Conservation (phyloP, 2,888 invertebrate species). For the Chrysina gloriosa region DNA sequence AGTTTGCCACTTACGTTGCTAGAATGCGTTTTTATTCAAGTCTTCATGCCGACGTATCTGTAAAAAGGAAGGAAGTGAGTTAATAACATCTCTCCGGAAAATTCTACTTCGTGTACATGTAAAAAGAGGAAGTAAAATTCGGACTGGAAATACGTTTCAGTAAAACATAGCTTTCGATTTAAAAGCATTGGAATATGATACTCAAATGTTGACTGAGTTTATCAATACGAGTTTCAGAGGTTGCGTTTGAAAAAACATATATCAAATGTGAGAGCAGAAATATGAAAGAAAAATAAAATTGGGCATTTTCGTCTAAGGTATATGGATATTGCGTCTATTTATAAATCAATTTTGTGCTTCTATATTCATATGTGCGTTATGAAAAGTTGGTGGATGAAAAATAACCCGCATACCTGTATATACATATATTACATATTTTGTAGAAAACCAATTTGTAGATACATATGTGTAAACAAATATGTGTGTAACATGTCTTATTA, state of each 20-base stretch:
- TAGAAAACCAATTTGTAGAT: too few relatives aligned
- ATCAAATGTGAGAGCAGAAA: conserved; percentile 14
- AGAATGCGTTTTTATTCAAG: conserved; percentile 25
- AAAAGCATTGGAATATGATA: conserved; percentile 37
- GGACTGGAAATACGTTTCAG: conserved; percentile 11
- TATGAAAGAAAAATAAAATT: conserved; percentile 20
- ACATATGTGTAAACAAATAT: too few relatives aligned
- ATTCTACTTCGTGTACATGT: conserved; percentile 7
- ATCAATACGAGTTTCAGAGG: conserved; percentile 27
- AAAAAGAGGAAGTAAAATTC: conserved; percentile 25
- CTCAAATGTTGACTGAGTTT: conserved; percentile 35
- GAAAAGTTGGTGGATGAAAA: too few relatives aligned
- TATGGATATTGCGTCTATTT: conserved; percentile 1
- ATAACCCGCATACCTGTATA: too few relatives aligned
- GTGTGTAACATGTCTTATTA: too few relatives aligned
- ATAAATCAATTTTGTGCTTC: conserved; percentile 11
- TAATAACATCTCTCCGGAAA: conserved; percentile 28
- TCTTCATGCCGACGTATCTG: conserved; percentile 30
- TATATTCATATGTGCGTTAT: neutral
- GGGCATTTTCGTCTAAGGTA: conserved; percentile 4
- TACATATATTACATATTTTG: too few relatives aligned
- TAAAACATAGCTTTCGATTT: conserved; percentile 35
- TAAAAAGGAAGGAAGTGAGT: conserved; percentile 14
- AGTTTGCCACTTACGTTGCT: conserved; percentile 36
- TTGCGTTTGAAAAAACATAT: conserved; percentile 26